A percentile compares a stretch with the other conserved stretches of the same genome.
Conservation (phyloP, 2,888 invertebrate genomes). For the Empis livida region DNA sequence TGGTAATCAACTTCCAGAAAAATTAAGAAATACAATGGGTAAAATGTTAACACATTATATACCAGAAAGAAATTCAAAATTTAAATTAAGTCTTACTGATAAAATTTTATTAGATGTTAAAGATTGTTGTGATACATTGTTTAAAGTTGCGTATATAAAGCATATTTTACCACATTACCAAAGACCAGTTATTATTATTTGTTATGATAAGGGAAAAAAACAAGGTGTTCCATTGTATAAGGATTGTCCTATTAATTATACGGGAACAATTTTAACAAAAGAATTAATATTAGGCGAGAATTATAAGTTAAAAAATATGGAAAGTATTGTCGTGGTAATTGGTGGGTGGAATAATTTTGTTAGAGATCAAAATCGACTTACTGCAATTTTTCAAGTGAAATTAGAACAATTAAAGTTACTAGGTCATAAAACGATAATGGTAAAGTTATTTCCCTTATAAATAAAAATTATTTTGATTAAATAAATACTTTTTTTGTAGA, state of each 20-base stretch:
- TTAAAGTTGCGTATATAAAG: constrained; percentile 38
- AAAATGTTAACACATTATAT: constrained; percentile 48
- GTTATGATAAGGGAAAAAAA: constrained; percentile 40
- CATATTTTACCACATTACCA: constrained; percentile 58
- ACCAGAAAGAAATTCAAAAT: constrained; percentile 39
- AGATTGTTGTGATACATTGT: constrained; percentile 36
- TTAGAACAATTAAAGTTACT: constrained; percentile 47
- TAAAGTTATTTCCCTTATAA: constrained; percentile 20
- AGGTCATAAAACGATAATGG: constrained; percentile 45
- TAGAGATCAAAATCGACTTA: constrained; percentile 36
- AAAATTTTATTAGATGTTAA: constrained; percentile 44
- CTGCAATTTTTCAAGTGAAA: constrained; percentile 49
- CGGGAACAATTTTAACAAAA: constrained; percentile 35
- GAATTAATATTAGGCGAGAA: constrained; percentile 20
- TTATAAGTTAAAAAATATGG: constrained; percentile 15
- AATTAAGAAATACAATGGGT: constrained; percentile 38
- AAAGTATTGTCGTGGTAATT: constrained; percentile 46
- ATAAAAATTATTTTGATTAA: not conserved
- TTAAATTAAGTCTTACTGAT: constrained; percentile 43
- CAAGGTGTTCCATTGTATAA: constrained; percentile 38
- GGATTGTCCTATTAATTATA: constrained; percentile 38
- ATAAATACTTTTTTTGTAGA: constrained; percentile 33
- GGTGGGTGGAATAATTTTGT: constrained; percentile 49
- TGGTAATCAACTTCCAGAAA: constrained; percentile 42
- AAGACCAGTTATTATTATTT: constrained; percentile 49